A percentile compares a stretch with the other conserved stretches of the same genome.
Conservation (phyloP, 2,888 invertebrate genomes). For the Phaedon cochleariae region DNA sequence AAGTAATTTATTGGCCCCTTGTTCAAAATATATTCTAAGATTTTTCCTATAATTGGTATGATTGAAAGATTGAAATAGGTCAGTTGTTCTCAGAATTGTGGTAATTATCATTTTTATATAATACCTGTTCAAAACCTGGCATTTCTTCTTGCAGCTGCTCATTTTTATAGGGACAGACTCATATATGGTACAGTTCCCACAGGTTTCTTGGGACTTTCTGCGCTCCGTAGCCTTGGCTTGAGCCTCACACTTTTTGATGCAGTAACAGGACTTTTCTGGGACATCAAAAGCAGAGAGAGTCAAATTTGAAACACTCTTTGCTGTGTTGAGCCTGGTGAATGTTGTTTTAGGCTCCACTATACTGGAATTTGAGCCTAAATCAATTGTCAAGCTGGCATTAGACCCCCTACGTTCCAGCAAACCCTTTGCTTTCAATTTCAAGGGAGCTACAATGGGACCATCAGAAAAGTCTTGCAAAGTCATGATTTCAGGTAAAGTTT, state of each 20-base stretch:
- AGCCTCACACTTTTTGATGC: constrained; percentile 46
- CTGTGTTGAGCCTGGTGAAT: constrained; percentile 64
- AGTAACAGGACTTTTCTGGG: constrained; percentile 50
- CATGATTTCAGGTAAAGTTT: constrained; percentile 76
- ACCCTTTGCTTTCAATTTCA: constrained; percentile 70
- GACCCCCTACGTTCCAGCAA: constrained; percentile 87
- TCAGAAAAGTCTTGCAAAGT: constrained; percentile 69
- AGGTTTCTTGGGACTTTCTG: constrained; percentile 56
- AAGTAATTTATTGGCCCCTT: too few species aligned
- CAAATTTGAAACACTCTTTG: constrained; percentile 63
- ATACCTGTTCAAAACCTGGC: constrained; percentile 24
- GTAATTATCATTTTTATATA: too few species aligned
- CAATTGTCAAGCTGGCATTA: constrained; percentile 88
- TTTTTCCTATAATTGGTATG: too few species aligned
- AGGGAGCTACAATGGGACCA: constrained; percentile 59
- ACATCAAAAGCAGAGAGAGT: constrained; percentile 57
- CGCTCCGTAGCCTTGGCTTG: constrained; percentile 41
- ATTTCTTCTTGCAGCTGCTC: constrained; percentile 41
- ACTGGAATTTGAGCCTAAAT: constrained; percentile 68
- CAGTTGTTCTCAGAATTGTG: too few species aligned
- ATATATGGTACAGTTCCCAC: constrained; percentile 59
- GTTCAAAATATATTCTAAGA: too few species aligned
- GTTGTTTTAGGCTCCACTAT: constrained; percentile 56
- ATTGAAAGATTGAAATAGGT: too few species aligned
- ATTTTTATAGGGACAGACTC: constrained; percentile 56